Conservation (phyloP, 2,113 vertebrate genomes). For the Tyto alba region DNA sequence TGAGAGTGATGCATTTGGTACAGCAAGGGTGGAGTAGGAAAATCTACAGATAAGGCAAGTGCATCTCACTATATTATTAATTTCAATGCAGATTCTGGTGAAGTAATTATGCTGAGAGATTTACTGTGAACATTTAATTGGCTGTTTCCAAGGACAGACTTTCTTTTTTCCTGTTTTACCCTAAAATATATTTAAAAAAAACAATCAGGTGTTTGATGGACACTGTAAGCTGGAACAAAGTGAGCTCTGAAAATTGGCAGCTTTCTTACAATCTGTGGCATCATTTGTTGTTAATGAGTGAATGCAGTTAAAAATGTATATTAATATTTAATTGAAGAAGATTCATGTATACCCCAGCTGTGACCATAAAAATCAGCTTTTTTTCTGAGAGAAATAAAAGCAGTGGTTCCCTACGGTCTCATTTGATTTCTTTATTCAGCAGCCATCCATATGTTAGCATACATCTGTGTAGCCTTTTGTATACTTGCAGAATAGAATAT, state of each 20-base stretch:
- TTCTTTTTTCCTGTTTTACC: neutral
- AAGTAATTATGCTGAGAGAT: neutral
- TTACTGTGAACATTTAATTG: neutral
- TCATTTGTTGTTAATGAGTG: conserved; percentile 36
- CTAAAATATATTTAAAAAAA: neutral
- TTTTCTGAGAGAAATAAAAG: conserved; percentile 17
- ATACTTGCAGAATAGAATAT: neutral
- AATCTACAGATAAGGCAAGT: neutral
- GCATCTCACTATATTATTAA: neutral
- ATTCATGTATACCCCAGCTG: conserved; percentile 26
- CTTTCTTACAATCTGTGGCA: neutral
- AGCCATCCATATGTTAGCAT: neutral
- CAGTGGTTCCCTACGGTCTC: neutral
- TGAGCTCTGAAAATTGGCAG: neutral
- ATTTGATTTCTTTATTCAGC: conserved; percentile 48
- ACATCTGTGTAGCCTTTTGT: conserved; percentile 39
- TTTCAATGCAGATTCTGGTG: neutral
- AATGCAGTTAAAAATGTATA: neutral
- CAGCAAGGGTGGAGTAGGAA: neutral
- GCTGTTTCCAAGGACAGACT: neutral
- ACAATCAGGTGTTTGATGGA: neutral
- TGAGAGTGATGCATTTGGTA: neutral
- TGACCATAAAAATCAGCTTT: neutral
- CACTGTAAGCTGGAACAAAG: neutral
- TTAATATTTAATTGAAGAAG: conserved; percentile 58